Conservation (phyloP, 2,797 vertebrate genomes). For the Sciurus carolinensis region DNA sequence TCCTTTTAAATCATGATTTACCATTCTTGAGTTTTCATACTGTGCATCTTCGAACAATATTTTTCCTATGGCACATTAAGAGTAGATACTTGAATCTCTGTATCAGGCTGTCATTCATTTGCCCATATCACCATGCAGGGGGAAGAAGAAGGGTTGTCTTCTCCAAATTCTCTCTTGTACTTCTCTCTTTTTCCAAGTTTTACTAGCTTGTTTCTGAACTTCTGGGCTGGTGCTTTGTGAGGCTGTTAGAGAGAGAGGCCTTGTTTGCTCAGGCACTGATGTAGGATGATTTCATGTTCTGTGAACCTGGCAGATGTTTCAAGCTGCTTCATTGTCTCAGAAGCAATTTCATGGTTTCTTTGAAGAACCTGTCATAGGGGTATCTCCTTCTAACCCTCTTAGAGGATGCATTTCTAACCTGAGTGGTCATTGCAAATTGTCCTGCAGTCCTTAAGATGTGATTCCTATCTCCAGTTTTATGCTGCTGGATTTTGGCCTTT, state of each 20-base stretch:
- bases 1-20: slow-evolving; percentile 6
- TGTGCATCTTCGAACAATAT: neutral
- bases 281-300: neutral
- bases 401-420: neutral
- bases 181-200: neutral
- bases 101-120: neutral
- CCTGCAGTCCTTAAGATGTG: neutral
- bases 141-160: neutral
- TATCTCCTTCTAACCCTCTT: neutral
- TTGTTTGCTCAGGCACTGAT: neutral
- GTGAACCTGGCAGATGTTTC: slow-evolving; percentile 49
- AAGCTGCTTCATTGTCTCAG: neutral
- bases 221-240: neutral
- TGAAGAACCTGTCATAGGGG: neutral
- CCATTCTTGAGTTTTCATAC: slow-evolving; percentile 17
- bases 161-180: neutral
- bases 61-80: neutral
- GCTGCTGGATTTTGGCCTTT: neutral
- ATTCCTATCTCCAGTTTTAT: neutral
- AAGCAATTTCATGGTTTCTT: neutral
- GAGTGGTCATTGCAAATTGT: neutral
- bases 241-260: neutral
- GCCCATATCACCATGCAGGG: neutral
- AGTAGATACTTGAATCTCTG: neutral
- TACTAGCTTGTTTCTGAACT: neutral